These are phyloP conservation scores for Mizuhopecten yessoensis DNA, from an alignment of 1,140 invertebrate genomes.

Conservation along the genomic window DNA sequence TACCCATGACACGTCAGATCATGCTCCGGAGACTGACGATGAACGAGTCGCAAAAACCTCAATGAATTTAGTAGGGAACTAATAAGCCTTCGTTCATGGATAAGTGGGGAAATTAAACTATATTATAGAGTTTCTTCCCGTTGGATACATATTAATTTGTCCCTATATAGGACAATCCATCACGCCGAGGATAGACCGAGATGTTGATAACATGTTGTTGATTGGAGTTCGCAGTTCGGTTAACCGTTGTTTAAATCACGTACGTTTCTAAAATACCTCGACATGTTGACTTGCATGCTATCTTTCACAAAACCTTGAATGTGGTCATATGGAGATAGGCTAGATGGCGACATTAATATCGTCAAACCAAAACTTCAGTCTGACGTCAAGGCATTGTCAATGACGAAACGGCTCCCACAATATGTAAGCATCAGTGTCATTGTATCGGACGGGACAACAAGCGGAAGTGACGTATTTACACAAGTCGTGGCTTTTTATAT, in stretches of 20 bases:
- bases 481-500: too few relatives aligned
- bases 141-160: slow-evolving; percentile 10
- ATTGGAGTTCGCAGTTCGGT: not conserved
- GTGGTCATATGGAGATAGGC: too few relatives aligned
- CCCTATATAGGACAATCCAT: not conserved
- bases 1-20: not conserved
- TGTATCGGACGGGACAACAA: too few relatives aligned
- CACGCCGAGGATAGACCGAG: too few relatives aligned
- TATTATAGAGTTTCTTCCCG: not conserved
- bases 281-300: not conserved
- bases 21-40: not conserved
- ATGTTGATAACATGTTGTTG: not conserved
- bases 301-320: too few relatives aligned
- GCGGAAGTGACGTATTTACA: too few relatives aligned
- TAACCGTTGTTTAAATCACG: not conserved
- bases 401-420: too few relatives aligned
- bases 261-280: too few relatives aligned
- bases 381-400: too few relatives aligned
- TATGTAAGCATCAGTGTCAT: too few relatives aligned
- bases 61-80: not conserved
- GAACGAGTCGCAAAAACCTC: not conserved
- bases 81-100: not conserved
- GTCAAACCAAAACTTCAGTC: too few relatives aligned
- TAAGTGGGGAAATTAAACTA: not conserved
- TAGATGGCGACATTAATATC: too few relatives aligned